Evolutionary conservation across 2,113 vertebrate species (phyloP).

Genomic region (Chaetops frenatus): DNA sequence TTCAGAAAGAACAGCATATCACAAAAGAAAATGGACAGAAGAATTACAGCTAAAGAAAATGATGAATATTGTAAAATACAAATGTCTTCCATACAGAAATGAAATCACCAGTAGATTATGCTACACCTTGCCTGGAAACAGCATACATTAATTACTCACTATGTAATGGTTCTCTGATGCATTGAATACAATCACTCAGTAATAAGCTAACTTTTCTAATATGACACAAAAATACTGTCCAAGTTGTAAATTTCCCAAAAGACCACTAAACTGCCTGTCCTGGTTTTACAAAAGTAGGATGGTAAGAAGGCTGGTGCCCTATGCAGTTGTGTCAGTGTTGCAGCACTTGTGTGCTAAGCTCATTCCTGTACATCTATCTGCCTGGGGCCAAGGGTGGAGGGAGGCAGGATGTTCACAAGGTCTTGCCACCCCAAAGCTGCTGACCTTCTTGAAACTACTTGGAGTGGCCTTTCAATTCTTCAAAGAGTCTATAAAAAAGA

Average conservation of each 20-base stretch:
- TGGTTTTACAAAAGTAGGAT: not conserved
- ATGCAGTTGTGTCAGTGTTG: not conserved
- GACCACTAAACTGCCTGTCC: not conserved
- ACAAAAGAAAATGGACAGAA: not conserved
- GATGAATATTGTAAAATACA: not conserved
- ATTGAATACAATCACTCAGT: not conserved
- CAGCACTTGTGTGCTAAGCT: not conserved
- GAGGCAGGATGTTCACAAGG: not conserved
- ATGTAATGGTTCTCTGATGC: not conserved
- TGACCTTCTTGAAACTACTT: not conserved
- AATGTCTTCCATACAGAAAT: not conserved
- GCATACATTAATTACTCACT: not conserved
- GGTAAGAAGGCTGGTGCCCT: not conserved
- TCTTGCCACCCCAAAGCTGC: not conserved
- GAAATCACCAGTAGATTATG: not conserved
- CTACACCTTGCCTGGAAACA: not conserved
- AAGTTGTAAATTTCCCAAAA: not conserved
- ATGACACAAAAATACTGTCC: not conserved
- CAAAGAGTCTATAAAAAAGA: not conserved
- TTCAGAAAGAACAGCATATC: not conserved
- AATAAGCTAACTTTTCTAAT: not conserved
- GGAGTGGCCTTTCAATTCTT: not conserved
- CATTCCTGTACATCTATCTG: not conserved
- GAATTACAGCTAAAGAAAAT: not conserved
- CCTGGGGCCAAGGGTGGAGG: not conserved